Conservation (phyloP, 1,140 invertebrate species). For the Sipha flava region DNA sequence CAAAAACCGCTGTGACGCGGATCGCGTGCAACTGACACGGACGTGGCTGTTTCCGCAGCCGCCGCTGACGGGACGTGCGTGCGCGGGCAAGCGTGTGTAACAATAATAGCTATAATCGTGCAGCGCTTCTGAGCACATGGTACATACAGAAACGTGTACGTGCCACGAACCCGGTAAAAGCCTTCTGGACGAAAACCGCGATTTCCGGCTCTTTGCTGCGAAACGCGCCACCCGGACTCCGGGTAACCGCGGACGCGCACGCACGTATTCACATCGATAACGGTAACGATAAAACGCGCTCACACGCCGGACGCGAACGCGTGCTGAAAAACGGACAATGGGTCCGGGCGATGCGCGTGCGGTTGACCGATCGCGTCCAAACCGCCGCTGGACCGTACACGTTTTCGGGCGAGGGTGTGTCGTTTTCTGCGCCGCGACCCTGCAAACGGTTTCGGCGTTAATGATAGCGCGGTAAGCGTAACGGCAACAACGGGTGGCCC, state of each 20-base stretch:
- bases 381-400: conserved; percentile 11
- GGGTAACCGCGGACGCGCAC: neutral
- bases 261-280: neutral
- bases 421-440: neutral
- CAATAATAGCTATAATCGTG: neutral
- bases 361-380: conserved; percentile 3
- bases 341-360: neutral
- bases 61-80: neutral
- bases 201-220: neutral
- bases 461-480: too few relatives aligned
- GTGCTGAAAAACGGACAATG: neutral
- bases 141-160: neutral
- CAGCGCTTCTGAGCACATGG: neutral
- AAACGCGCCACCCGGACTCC: too few relatives aligned
- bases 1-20: neutral
- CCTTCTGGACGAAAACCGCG: conserved; percentile 18
- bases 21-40: conserved; percentile 25
- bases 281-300: neutral
- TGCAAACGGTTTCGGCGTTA: neutral
- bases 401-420: neutral
- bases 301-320: neutral
- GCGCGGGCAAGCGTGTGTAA: too few relatives aligned
- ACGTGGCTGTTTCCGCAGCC: neutral
- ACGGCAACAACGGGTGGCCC: too few relatives aligned
- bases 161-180: neutral